Conservation (phyloP, 1,140 invertebrate species). For the Elymnias hypermnestra region DNA sequence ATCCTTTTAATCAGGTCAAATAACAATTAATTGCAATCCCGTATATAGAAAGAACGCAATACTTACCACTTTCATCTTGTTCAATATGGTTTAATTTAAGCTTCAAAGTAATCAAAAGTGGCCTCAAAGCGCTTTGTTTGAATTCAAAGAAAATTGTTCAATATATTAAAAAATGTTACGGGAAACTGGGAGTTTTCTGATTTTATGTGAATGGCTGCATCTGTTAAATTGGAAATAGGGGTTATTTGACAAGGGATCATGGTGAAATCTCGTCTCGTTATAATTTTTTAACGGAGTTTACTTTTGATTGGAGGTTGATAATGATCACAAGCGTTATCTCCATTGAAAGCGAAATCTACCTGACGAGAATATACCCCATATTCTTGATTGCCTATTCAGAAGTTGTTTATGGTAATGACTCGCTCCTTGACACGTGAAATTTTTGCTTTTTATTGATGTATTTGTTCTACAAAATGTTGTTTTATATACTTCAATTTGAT, state of each 20-base stretch:
- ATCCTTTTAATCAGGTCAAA: no score
- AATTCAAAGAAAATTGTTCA: no score
- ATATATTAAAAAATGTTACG: no score
- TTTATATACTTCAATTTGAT: conserved; percentile 13
- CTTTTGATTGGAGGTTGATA: no score
- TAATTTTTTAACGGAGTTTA: not conserved
- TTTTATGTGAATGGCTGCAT: conserved; percentile 41
- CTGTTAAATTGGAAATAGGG: conserved; percentile 28
- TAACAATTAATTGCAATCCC: no score
- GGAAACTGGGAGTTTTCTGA: conserved; percentile 37
- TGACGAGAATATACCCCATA: not conserved
- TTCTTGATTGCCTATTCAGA: conserved; percentile 15
- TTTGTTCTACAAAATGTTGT: conserved; percentile 14
- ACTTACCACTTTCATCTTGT: no score
- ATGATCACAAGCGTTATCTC: no score
- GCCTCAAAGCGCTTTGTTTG: no score
- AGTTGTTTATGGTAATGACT: conserved; percentile 53
- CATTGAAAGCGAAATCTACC: no score
- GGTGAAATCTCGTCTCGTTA: conserved; percentile 9
- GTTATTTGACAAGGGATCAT: conserved; percentile 24
- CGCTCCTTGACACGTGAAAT: conserved; percentile 34
- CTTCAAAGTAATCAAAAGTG: no score
- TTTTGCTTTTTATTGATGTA: conserved; percentile 24
- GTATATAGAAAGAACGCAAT: no score
- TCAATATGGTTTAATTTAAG: no score